These are phyloP conservation scores for Grammatotria lemairii DNA, from an alignment of 2,113 vertebrate genomes.

Conservation along the genomic window DNA sequence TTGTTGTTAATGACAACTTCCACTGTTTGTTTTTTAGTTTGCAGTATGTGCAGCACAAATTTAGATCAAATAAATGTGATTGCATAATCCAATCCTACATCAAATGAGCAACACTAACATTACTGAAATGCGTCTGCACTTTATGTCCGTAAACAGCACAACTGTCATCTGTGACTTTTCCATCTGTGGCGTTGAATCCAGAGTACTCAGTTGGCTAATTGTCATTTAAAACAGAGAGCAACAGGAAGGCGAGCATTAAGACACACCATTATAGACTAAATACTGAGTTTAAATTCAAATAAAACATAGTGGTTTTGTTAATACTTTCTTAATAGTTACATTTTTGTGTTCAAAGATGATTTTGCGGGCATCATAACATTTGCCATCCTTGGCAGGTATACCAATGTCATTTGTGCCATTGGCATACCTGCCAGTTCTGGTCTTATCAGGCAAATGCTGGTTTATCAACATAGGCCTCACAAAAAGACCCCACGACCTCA, in stretches of 20 bases:
- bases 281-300: not conserved
- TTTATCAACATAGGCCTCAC: fast-evolving
- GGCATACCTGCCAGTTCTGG: fast-evolving
- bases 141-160: not conserved
- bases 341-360: not conserved
- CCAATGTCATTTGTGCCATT: not conserved
- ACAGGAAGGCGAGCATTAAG: not conserved
- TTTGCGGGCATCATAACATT: not conserved
- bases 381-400: fast-evolving
- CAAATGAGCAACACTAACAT: not conserved
- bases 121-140: not conserved
- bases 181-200: not conserved
- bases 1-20: not conserved
- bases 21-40: not conserved
- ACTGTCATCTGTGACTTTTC: not conserved
- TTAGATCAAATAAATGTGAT: not conserved
- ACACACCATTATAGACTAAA: not conserved
- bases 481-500: not conserved
- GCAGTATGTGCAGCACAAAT: not conserved
- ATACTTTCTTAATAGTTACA: not conserved
- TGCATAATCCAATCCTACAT: not conserved
- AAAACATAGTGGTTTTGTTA: not conserved
- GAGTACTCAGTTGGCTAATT: not conserved
- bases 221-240: not conserved
- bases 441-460: not conserved